phyloP scores from a whole-genome alignment of 2,797 vertebrate species.

The Trachops cirrhosus region DNA sequence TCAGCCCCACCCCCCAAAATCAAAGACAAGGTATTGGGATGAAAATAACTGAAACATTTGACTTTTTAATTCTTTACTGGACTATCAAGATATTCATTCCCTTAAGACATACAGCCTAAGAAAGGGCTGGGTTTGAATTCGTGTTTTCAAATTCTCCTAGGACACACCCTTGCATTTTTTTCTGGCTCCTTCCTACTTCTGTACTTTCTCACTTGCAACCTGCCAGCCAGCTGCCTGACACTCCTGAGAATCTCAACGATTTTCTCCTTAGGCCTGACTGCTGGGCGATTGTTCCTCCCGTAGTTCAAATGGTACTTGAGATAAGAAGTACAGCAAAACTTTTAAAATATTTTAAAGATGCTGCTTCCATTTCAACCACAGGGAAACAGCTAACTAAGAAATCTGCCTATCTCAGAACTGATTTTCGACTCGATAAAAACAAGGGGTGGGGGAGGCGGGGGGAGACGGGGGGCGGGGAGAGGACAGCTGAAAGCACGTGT shows the following conservation, averaged over 20 bases:
- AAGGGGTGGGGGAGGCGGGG: neutral
- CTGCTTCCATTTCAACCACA: neutral
- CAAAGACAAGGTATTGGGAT: neutral
- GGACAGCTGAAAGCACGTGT: neutral
- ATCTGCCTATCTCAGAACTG: neutral
- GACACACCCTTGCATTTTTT: neutral
- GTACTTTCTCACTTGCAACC: neutral
- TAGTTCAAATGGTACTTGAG: neutral
- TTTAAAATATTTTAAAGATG: slow-evolving; percentile 22
- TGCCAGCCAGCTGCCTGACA: neutral
- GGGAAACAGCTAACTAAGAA: neutral
- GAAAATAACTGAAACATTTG: neutral
- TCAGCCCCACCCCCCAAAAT: neutral
- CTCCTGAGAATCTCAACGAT: neutral
- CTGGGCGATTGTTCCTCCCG: neutral
- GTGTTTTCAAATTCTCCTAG: neutral
- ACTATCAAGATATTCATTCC: neutral
- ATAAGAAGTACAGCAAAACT: neutral
- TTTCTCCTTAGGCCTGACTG: neutral
- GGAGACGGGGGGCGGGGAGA: neutral
- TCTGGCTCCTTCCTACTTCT: neutral
- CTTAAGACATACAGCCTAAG: neutral
- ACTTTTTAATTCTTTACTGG: neutral
- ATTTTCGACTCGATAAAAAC: neutral
- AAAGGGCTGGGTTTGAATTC: neutral